Evolutionary conservation across 2,113 vertebrate species (phyloP).

Genomic region (Tor tambroides): DNA sequence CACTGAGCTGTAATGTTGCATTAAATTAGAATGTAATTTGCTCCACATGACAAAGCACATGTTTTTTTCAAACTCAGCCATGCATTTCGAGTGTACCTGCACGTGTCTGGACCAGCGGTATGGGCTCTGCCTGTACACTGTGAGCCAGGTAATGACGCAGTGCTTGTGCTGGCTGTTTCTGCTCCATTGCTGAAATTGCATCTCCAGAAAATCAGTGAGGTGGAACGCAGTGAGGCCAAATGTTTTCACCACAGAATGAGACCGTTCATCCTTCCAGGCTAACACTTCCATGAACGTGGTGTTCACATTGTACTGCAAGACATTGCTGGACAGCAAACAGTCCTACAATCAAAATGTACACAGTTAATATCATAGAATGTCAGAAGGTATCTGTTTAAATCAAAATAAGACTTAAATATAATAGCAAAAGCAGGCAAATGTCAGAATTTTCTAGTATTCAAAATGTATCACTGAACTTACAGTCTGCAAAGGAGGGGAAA

Average conservation of each 20-base stretch:
- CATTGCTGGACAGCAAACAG: conserved; percentile 55
- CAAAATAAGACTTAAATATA: neutral
- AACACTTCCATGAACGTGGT: conserved; percentile 60
- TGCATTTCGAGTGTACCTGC: conserved; percentile 67
- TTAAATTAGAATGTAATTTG: neutral
- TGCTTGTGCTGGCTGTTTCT: neutral
- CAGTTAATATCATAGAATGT: conserved; percentile 19
- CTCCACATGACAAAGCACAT: neutral
- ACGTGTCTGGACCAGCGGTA: conserved; percentile 52
- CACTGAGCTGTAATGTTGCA: conserved; percentile 67
- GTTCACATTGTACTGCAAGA: conserved; percentile 62
- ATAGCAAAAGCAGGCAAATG: neutral
- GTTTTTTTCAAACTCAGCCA: conserved; percentile 2
- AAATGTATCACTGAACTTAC: neutral
- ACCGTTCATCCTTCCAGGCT: conserved; percentile 34
- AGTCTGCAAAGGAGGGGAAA: neutral
- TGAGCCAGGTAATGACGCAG: conserved; percentile 72
- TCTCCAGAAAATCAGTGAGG: conserved; percentile 65
- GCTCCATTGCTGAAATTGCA: conserved; percentile 33
- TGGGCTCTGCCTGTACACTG: conserved; percentile 67
- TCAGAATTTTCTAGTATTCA: no score
- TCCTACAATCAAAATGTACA: conserved; percentile 64
- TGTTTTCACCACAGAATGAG: conserved; percentile 23
- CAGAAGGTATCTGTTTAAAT: neutral
- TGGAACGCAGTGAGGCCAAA: conserved; percentile 65